These are phyloP conservation scores for Antitype chi DNA, from an alignment of 2,888 invertebrate genomes.

Conservation along the genomic window DNA sequence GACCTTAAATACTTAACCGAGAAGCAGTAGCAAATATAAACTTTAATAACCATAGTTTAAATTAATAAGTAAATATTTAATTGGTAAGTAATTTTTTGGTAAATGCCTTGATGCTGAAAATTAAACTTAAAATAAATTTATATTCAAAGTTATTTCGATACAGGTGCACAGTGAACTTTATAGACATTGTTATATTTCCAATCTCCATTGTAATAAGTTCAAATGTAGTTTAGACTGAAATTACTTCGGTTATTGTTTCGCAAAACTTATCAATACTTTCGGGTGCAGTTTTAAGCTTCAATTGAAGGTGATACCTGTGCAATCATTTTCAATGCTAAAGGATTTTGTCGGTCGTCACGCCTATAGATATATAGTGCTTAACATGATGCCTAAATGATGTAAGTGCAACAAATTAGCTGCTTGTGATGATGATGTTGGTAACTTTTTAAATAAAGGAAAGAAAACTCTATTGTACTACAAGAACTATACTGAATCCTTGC, in stretches of 20 bases:
- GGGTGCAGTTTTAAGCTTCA: not conserved
- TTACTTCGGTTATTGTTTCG: not conserved
- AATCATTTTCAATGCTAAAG: not conserved
- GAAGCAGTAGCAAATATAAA: not conserved
- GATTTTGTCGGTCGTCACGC: not conserved
- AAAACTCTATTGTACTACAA: no score
- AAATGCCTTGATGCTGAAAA: not conserved
- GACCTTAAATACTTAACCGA: not conserved
- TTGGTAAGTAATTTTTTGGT: no score
- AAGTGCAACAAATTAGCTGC: no score
- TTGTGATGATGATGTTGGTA: not conserved
- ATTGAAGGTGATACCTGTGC: no score
- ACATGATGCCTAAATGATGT: no score
- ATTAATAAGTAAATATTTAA: no score
- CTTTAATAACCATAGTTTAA: not conserved
- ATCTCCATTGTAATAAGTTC: slow-evolving; percentile 10
- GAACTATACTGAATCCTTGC: no score
- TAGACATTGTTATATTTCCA: not conserved
- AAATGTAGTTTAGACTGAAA: not conserved
- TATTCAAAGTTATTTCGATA: not conserved
- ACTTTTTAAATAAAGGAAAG: not conserved
- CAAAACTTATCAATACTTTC: not conserved
- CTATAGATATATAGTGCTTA: no score
- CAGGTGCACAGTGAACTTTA: not conserved
- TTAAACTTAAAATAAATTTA: not conserved